A percentile compares a stretch with the other conserved stretches of the same genome.
phyloP scores from a whole-genome alignment of 1,140 invertebrate species.

The Lethocerus indicus region DNA sequence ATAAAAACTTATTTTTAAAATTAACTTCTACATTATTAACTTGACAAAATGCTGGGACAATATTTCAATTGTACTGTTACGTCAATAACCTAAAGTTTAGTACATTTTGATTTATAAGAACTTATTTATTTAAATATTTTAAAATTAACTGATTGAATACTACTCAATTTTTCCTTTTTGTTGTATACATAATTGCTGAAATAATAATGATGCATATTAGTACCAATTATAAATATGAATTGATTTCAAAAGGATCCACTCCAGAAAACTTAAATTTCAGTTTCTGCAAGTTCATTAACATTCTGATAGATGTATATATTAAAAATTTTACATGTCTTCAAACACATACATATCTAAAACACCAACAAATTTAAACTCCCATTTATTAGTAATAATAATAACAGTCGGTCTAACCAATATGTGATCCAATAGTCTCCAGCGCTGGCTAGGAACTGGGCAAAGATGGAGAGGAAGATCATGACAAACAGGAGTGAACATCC shows the following conservation, averaged over 20 bases:
- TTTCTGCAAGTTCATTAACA: not conserved
- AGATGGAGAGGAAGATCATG: slow-evolving; percentile 38
- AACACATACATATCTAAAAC: slow-evolving; percentile 28
- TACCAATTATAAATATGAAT: no score
- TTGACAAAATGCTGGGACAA: no score
- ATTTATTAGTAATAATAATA: slow-evolving; percentile 10
- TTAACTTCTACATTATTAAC: not conserved
- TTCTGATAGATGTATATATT: not conserved
- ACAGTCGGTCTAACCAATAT: slow-evolving; percentile 36
- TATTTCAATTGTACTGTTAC: no score
- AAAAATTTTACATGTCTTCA: slow-evolving; percentile 23
- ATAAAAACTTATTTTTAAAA: not conserved
- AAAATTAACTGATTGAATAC: no score
- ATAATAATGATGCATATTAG: no score
- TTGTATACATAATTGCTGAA: no score
- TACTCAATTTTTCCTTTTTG: no score
- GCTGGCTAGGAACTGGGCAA: slow-evolving; percentile 48
- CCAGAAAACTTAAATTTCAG: not conserved
- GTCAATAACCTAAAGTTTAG: no score
- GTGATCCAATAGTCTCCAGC: slow-evolving; percentile 61
- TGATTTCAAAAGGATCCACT: not conserved
- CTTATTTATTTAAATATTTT: no score
- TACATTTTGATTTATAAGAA: no score
- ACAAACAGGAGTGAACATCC: slow-evolving; percentile 35
- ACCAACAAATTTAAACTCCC: slow-evolving; percentile 19